Base-by-base conservation (phyloP, 2,888 invertebrate species). In the Entomobrya proxima region DNA sequence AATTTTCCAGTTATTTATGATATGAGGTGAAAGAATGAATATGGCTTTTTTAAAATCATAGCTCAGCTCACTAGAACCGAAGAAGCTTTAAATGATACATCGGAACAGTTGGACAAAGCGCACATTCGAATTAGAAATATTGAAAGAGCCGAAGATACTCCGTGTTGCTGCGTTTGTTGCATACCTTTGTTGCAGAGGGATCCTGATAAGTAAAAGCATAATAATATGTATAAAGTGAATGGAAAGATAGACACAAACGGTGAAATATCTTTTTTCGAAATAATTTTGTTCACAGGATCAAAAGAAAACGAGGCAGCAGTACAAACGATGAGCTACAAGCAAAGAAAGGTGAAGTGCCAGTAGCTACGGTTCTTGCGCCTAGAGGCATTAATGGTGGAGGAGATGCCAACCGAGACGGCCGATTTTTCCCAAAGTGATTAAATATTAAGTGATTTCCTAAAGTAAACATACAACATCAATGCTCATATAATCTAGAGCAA, bases 51-150 rank as follows among this genome's bases (percentile, higher is more conserved):
- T n/a, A n/a, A n/a, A n/a, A n/a, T n/a, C n/a, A 27, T 32, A 78
- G 78, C 64, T 6, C 64, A 78, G n/a, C 35, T 78, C 1, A 50
- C 40, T 2, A 78, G 21, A 7, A 67, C 78, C 0, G 78, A 78
- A 7, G 21, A 13, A 35, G 13, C 18, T 7, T 40, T 78, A n/a
- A 61, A 78, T 21, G 64, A 67, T 13, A 50, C 50, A 15, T 24
- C 9, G 2, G 3, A 30, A 9, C 35, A 64, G 24, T 7, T 78
- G 15, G 35, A 27, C 18, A 40, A 40, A 2, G 77, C 77, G 6
- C 30, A 21, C 0, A 30, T 61, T n/a, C 6, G 44, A 21, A 11
- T 78, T 0, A 11, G 32, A 18, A 78, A 78, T 24, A 78, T 78
- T 21, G 24, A 78, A 32, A 64, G 6, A 32, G 32, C 24, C 1